Conservation (phyloP, 2,888 invertebrate species). For the Lepidonotus clava region DNA sequence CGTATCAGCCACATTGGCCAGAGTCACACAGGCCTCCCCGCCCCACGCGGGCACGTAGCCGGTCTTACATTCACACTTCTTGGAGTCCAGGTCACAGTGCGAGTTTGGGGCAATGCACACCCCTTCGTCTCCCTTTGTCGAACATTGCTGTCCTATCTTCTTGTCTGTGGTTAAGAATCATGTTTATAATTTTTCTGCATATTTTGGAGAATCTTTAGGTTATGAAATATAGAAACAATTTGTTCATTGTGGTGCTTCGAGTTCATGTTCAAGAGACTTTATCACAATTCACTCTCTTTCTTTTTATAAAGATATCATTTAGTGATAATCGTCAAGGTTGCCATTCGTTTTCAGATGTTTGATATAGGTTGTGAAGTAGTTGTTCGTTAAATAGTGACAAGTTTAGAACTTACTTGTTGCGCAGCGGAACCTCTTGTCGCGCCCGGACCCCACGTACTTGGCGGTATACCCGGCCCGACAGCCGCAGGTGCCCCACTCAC, state of each 20-base stretch:
- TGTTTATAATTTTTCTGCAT: not conserved
- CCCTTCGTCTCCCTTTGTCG: slow-evolving; percentile 5
- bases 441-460: slow-evolving; percentile 45
- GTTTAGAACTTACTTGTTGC: slow-evolving; percentile 50
- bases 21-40: slow-evolving; percentile 22
- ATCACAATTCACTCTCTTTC: too few relatives aligned
- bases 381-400: too few relatives aligned
- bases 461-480: slow-evolving; percentile 49
- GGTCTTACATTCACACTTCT: slow-evolving; percentile 35
- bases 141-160: slow-evolving; percentile 50
- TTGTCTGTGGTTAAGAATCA: not conserved
- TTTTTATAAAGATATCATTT: too few relatives aligned
- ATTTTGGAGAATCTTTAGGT: not conserved
- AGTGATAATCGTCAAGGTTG: too few relatives aligned
- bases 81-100: not conserved
- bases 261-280: too few relatives aligned
- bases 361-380: too few relatives aligned
- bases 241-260: too few relatives aligned
- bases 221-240: too few relatives aligned
- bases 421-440: slow-evolving; percentile 12
- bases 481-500: slow-evolving; percentile 57
- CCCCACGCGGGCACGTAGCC: slow-evolving; percentile 1
- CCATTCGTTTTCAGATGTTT: too few relatives aligned
- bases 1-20: not conserved
- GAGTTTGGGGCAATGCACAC: slow-evolving; percentile 53